Conservation (phyloP, 2,888 invertebrate species). For the Hydropsyche betteni region DNA sequence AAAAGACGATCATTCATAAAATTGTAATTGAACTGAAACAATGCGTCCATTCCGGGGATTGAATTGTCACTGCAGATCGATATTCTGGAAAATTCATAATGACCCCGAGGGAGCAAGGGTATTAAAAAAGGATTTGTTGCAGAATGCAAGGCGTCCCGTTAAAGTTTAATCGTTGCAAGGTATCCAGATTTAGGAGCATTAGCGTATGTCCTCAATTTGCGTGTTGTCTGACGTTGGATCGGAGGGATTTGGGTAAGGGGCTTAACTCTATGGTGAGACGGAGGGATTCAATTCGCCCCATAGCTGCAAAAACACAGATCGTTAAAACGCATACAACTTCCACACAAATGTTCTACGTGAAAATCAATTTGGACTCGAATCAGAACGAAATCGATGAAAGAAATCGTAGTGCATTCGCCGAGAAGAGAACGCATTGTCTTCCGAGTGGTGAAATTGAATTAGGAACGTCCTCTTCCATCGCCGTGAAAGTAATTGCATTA, state of each 20-base stretch:
- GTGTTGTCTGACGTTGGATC: slow-evolving; percentile 46
- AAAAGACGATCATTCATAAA: too few species aligned
- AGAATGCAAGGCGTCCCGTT: slow-evolving; percentile 34
- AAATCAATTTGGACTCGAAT: slow-evolving; percentile 6
- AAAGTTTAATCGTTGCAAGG: slow-evolving; percentile 42
- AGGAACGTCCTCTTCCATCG: slow-evolving; percentile 21
- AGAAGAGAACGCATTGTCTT: background rate
- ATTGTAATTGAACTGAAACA: too few species aligned
- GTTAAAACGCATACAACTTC: background rate
- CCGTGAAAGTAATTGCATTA: slow-evolving; percentile 43
- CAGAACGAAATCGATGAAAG: too few species aligned
- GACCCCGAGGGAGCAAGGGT: background rate
- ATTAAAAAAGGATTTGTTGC: slow-evolving; percentile 28
- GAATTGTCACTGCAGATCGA: too few species aligned
- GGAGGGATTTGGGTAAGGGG: slow-evolving; percentile 41
- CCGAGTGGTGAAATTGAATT: slow-evolving; percentile 35
- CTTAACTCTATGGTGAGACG: slow-evolving; percentile 17
- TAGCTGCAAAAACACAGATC: slow-evolving; percentile 7
- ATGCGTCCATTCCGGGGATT: too few species aligned
- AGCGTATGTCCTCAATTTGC: slow-evolving; percentile 48
- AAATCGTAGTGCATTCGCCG: background rate
- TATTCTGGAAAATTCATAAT: too few species aligned
- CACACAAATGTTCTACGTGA: background rate
- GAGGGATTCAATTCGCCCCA: slow-evolving; percentile 1
- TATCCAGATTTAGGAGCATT: slow-evolving; percentile 39